phyloP scores from a whole-genome alignment of 1,140 invertebrate genomes.

The Cotesia chilonis region DNA sequence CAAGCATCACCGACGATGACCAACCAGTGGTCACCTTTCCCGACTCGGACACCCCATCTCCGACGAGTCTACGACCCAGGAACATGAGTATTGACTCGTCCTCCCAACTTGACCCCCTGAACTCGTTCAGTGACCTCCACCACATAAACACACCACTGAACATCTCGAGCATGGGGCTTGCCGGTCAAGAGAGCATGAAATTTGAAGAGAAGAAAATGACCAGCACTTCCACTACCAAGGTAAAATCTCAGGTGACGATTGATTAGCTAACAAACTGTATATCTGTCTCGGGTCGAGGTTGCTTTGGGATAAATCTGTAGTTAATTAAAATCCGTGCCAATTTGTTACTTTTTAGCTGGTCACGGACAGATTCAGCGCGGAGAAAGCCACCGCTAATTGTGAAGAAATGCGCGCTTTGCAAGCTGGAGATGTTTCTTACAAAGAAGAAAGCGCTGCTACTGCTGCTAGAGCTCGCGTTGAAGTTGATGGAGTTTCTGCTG shows the following conservation, averaged over 20 bases:
- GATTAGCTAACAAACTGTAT: conserved; percentile 7
- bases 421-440: conserved; percentile 81
- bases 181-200: conserved; percentile 73
- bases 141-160: conserved; percentile 52
- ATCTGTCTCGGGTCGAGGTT: conserved; percentile 19
- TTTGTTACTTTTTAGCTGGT: conserved; percentile 65
- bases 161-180: conserved; percentile 55
- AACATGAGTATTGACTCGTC: conserved; percentile 53
- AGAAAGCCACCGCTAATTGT: conserved; percentile 78
- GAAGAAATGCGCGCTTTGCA: conserved; percentile 82
- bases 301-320: not conserved
- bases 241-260: conserved; percentile 45
- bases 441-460: conserved; percentile 73
- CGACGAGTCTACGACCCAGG: conserved; percentile 48
- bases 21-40: conserved; percentile 80
- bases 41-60: conserved; percentile 75
- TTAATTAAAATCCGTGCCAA: not conserved
- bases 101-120: conserved; percentile 59
- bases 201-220: conserved; percentile 82
- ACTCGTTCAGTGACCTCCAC: conserved; percentile 63
- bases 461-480: conserved; percentile 73
- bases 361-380: conserved; percentile 83
- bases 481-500: conserved; percentile 78
- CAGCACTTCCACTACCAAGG: conserved; percentile 80
- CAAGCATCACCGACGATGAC: conserved; percentile 62